Base-by-base conservation (phyloP, 1,140 invertebrate species). In the Hirudo medicinalis region DNA sequence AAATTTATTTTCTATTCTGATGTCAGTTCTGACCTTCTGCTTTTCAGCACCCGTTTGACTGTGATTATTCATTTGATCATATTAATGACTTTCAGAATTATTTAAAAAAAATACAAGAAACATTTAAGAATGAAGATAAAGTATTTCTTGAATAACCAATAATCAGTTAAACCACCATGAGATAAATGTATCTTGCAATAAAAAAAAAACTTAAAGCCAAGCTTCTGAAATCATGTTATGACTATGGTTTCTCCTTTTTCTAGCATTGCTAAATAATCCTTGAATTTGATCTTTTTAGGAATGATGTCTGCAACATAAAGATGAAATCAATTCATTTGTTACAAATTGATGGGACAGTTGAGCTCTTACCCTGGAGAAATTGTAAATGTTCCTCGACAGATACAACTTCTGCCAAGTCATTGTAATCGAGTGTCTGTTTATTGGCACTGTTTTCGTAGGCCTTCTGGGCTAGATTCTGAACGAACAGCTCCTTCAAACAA, bases 251-350 rank as follows among this genome's bases (percentile, higher is more conserved):
- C 55, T 70, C 29, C 54, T 40, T 70, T 70, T 19, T 55, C 54
- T 17, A 70, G 20, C 71, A 74, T 49, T 29, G 53, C 71, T 55
- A 77, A 72, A 72, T 77, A 79, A 17, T 80, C 79, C 43, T 73
- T 75, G 17, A 75, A 77, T 72, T 78, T 78, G n/a, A 80, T 78
- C 68, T 80, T 80, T 32, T 72, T 73, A 55, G 79, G 79, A 75
- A 80, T 79, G 27, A 80, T 80, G 71, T 80, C 79, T 80, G 75
- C 8, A 70, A 69, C 17, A 71, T 25, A 68, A 76, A 70, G n/a
- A 27, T 49, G 15, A 27, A 53, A 71, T 36, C 17, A 71, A 71
- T 54, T 36, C 43, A 27, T 40, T 29, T 29, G 17, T 63, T 60
- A 57, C 19, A 15, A 67, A 68, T 72, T 55, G 20, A 6, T 36